These are phyloP conservation scores for Melanchra persicariae DNA, from an alignment of 2,888 invertebrate species.

Conservation along the genomic window DNA sequence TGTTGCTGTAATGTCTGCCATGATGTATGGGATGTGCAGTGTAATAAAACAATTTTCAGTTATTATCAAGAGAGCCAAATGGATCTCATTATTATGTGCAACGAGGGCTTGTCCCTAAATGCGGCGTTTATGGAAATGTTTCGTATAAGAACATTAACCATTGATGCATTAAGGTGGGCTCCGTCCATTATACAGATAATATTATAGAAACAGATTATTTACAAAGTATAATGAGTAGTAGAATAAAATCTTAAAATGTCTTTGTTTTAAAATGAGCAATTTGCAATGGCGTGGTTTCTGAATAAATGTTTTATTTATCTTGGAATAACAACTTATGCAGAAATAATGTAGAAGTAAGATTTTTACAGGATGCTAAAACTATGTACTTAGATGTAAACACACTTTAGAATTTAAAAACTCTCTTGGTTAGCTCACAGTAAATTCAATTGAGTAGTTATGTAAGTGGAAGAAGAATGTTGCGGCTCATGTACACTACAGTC, in stretches of 20 bases:
- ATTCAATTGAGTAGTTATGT: constrained; percentile 4
- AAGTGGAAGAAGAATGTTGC: not conserved
- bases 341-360: not conserved
- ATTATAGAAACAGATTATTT: constrained; percentile 49
- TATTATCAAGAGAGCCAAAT: constrained; percentile 68
- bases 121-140: constrained; percentile 77
- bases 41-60: constrained; percentile 64
- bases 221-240: constrained; percentile 33
- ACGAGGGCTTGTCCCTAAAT: constrained; percentile 71
- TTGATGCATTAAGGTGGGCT: constrained; percentile 67
- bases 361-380: not conserved
- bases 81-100: constrained; percentile 70
- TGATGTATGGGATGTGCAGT: constrained; percentile 24
- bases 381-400: not conserved
- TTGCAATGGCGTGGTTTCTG: constrained; percentile 16
- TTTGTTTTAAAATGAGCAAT: constrained; percentile 27
- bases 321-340: not conserved
- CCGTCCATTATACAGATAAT: constrained; percentile 43
- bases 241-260: constrained; percentile 20
- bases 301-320: constrained; percentile 12
- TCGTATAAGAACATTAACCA: constrained; percentile 61
- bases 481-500: not conserved
- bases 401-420: not conserved
- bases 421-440: not conserved
- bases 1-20: constrained; percentile 26